phyloP scores from a whole-genome alignment of 2,797 vertebrate genomes.

The Geotrypetes seraphini region DNA sequence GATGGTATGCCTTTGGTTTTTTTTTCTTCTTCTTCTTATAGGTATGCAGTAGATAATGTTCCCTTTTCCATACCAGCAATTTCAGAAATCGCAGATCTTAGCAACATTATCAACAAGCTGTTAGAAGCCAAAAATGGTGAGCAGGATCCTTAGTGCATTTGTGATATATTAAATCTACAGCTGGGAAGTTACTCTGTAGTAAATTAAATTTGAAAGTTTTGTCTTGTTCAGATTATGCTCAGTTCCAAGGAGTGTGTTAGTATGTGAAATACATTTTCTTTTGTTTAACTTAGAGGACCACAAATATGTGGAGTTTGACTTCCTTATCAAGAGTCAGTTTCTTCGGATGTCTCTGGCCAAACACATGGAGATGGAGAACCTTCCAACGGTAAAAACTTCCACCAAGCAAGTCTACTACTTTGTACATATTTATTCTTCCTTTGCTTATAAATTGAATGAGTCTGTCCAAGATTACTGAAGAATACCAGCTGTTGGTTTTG shows the following conservation, averaged over 20 bases:
- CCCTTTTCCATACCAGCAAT: slow-evolving; percentile 87
- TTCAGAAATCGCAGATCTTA: slow-evolving; percentile 78
- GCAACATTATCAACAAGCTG: slow-evolving; percentile 86
- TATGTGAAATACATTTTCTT: not conserved
- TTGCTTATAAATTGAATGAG: no score
- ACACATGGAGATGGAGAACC: slow-evolving; percentile 83
- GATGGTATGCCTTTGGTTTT: no score
- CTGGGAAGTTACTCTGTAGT: no score
- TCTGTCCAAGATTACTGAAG: no score
- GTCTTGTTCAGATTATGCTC: no score
- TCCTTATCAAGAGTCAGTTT: slow-evolving; percentile 88
- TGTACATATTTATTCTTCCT: no score
- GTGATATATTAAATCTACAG: no score
- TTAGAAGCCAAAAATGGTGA: slow-evolving; percentile 75
- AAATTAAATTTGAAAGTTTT: no score
- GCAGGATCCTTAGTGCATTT: no score
- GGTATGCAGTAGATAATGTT: slow-evolving; percentile 79
- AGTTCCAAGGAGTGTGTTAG: no score
- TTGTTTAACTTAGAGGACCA: slow-evolving; percentile 62
- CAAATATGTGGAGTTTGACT: slow-evolving; percentile 90
- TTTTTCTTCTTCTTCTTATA: slow-evolving; percentile 39
- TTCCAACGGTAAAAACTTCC: slow-evolving; percentile 75
- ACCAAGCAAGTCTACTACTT: no score
- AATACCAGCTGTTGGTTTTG: no score
- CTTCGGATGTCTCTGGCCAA: slow-evolving; percentile 67